Conservation (phyloP, 2,888 invertebrate genomes). For the Pheosia tremula region DNA sequence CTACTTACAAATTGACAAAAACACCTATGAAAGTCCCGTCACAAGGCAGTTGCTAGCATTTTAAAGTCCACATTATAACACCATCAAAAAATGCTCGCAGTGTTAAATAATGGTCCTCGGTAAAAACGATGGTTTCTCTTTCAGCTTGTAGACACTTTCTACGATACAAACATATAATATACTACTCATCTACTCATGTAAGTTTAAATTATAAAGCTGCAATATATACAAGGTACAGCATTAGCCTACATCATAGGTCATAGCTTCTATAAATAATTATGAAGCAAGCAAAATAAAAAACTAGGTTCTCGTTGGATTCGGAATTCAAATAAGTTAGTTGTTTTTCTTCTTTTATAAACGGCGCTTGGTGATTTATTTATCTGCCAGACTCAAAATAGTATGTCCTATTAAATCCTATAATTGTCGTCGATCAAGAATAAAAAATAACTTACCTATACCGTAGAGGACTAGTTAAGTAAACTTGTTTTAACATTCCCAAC, state of each 20-base stretch:
- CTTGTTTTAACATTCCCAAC: not conserved
- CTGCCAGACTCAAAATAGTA: not conserved
- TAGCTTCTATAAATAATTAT: not conserved
- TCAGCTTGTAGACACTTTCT: conserved; percentile 2
- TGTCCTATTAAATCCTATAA: not conserved
- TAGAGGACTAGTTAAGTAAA: not conserved
- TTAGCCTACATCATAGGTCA: not conserved
- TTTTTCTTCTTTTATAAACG: not conserved
- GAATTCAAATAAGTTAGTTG: not conserved
- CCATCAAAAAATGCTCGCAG: not conserved
- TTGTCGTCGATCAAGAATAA: not conserved
- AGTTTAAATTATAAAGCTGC: not conserved
- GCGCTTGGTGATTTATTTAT: not conserved
- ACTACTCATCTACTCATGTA: not conserved
- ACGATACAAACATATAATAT: not conserved
- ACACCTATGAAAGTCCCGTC: too few species aligned
- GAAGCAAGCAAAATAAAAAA: not conserved
- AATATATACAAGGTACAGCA: not conserved
- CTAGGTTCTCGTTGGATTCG: not conserved
- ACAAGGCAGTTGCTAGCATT: too few species aligned
- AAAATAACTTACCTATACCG: not conserved
- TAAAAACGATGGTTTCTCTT: not conserved
- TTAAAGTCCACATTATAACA: too few species aligned
- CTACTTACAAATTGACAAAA: too few species aligned
- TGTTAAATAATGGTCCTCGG: not conserved